A percentile compares a stretch with the other conserved stretches of the same genome.
Conservation (phyloP, 2,888 invertebrate genomes). For the Helleia helle region DNA sequence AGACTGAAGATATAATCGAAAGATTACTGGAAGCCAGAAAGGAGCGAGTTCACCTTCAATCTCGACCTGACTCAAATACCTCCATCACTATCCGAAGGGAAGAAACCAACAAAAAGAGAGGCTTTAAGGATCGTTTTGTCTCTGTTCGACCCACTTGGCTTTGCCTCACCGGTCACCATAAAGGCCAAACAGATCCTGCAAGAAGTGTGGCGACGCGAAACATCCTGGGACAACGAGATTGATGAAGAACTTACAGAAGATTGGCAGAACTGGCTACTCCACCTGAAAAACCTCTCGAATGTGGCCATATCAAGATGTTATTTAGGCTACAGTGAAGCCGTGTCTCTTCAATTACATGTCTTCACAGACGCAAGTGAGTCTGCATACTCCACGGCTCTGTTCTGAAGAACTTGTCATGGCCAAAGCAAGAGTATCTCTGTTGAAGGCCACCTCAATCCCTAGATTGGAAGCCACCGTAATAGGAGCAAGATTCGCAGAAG, state of each 20-base stretch:
- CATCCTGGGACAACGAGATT: slow-evolving; percentile 12
- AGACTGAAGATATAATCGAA: too few species aligned
- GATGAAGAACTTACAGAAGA: slow-evolving; percentile 1
- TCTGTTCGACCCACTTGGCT: slow-evolving; percentile 14
- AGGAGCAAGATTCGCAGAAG: too few species aligned
- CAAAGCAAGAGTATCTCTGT: too few species aligned
- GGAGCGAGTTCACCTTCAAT: too few species aligned
- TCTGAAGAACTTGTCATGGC: neutral
- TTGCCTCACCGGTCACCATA: slow-evolving; percentile 14
- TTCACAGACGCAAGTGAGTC: neutral
- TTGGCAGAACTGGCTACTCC: too few species aligned
- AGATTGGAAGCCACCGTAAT: too few species aligned
- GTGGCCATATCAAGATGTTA: slow-evolving; percentile 8
- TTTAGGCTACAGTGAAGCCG: slow-evolving; percentile 4
- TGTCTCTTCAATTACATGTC: slow-evolving; percentile 5
- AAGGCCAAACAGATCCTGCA: slow-evolving; percentile 14
- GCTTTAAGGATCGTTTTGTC: slow-evolving; percentile 14
- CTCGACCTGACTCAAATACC: too few species aligned
- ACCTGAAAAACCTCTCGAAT: slow-evolving; percentile 7
- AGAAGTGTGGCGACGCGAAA: slow-evolving; percentile 13
- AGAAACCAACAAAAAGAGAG: slow-evolving; percentile 16
- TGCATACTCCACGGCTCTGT: neutral
- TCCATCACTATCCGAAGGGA: neutral
- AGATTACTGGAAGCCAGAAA: too few species aligned
- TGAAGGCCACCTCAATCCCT: too few species aligned